phyloP scores from a whole-genome alignment of 2,888 invertebrate genomes.

The Sminthurinus aureus region DNA sequence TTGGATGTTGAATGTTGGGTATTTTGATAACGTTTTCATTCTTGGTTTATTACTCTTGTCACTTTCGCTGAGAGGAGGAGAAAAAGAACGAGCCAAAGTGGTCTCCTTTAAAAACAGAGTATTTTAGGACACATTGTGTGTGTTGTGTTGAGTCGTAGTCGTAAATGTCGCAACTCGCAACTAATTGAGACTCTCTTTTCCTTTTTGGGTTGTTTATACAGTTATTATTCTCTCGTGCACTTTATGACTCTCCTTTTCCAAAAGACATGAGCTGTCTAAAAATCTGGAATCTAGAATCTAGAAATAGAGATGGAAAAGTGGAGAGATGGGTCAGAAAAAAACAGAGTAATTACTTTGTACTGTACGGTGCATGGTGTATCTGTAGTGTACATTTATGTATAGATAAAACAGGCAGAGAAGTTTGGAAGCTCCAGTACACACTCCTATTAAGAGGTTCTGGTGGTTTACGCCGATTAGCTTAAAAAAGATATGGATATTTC shows the following conservation, averaged over 20 bases:
- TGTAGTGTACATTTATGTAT: no score
- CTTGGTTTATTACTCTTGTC: no score
- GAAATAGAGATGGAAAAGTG: neutral
- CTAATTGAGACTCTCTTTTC: constrained; percentile 33
- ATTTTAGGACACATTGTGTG: constrained; percentile 6
- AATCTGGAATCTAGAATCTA: no score
- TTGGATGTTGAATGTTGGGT: neutral
- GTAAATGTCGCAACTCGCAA: neutral
- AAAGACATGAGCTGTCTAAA: neutral
- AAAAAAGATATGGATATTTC: neutral
- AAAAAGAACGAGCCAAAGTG: constrained; percentile 2
- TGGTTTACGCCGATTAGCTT: neutral
- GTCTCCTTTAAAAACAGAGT: constrained; percentile 29
- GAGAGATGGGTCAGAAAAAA: constrained; percentile 15
- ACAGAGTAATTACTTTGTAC: neutral
- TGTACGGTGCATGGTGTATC: neutral
- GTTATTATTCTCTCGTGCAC: neutral
- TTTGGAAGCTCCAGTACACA: no score
- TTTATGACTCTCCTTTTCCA: neutral
- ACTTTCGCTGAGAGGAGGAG: no score
- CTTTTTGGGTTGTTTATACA: neutral
- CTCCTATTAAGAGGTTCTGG: neutral
- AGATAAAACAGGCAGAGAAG: no score
- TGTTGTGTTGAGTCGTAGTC: neutral
- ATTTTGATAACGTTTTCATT: constrained; percentile 32